These are phyloP conservation scores for Zhengitettix transpicula DNA, from an alignment of 2,888 invertebrate species.

Conservation along the genomic window DNA sequence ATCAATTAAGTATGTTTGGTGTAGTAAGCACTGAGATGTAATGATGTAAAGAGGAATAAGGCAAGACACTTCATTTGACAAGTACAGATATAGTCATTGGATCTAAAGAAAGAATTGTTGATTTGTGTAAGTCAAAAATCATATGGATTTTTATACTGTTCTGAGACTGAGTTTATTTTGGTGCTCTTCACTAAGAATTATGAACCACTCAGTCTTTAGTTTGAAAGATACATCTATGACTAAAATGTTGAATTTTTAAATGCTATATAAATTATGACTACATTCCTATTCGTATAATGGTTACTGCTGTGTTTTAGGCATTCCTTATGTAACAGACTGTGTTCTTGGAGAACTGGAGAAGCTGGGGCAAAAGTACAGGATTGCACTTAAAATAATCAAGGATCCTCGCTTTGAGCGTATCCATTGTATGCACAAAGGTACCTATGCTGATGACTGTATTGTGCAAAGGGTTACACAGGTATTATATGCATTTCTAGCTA, in stretches of 20 bases:
- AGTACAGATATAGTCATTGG: no score
- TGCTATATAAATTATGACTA: not conserved
- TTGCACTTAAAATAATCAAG: conserved; percentile 78
- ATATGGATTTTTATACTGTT: no score
- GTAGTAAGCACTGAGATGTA: no score
- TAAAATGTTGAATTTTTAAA: not conserved
- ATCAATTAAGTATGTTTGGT: no score
- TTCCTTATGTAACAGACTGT: conserved; percentile 96
- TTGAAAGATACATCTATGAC: no score
- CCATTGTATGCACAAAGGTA: conserved; percentile 89
- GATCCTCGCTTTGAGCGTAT: conserved; percentile 88
- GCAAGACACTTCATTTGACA: no score
- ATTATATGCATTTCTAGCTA: conserved; percentile 5
- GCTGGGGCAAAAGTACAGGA: conserved; percentile 82
- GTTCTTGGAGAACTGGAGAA: conserved; percentile 96
- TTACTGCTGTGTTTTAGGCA: conserved; percentile 36
- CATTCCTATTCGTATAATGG: not conserved
- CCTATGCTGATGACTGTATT: conserved; percentile 97
- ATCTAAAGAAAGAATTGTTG: no score
- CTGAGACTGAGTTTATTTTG: no score
- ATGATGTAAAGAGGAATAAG: no score
- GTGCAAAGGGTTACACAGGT: conserved; percentile 84
- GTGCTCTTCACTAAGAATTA: no score
- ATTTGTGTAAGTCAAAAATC: no score
- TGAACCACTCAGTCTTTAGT: no score